Evolutionary conservation across 2,113 vertebrate species (phyloP).

Genomic region (Eublepharis macularius): DNA sequence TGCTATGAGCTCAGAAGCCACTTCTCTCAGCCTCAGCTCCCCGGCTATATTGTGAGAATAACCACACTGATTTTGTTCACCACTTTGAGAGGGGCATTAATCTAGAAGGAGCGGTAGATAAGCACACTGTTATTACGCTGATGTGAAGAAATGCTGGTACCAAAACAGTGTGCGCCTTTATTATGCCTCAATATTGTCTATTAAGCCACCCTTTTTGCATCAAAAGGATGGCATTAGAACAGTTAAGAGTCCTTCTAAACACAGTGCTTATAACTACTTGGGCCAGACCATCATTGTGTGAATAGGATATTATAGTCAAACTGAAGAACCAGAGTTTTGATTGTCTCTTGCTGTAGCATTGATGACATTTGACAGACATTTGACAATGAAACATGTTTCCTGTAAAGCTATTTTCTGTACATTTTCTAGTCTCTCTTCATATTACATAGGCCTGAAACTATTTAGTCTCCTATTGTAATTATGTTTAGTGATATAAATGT

Average conservation of each 20-base stretch:
- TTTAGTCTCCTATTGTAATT: constrained; percentile 35
- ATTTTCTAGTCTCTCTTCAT: constrained; percentile 20
- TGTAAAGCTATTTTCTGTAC: background rate
- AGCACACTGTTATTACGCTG: too few relatives aligned
- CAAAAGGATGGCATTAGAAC: background rate
- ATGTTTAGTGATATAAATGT: constrained; percentile 20
- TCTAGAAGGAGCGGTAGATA: too few relatives aligned
- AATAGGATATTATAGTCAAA: background rate
- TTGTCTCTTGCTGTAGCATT: background rate
- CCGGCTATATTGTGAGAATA: too few relatives aligned
- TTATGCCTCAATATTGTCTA: background rate
- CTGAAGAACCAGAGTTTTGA: constrained; percentile 4
- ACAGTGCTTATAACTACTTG: constrained; percentile 9
- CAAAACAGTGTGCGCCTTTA: background rate
- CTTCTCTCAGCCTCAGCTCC: too few relatives aligned
- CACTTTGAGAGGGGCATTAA: too few relatives aligned
- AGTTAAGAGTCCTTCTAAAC: background rate
- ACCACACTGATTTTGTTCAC: too few relatives aligned
- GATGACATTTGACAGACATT: constrained; percentile 10
- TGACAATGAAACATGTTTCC: background rate
- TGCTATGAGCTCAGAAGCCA: too few relatives aligned
- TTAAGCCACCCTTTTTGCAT: background rate
- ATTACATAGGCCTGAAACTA: constrained; percentile 47
- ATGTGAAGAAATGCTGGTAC: background rate
- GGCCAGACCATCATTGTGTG: background rate